These are phyloP conservation scores for Schrankia costaestrigalis DNA, from an alignment of 2,888 invertebrate species.

Conservation along the genomic window DNA sequence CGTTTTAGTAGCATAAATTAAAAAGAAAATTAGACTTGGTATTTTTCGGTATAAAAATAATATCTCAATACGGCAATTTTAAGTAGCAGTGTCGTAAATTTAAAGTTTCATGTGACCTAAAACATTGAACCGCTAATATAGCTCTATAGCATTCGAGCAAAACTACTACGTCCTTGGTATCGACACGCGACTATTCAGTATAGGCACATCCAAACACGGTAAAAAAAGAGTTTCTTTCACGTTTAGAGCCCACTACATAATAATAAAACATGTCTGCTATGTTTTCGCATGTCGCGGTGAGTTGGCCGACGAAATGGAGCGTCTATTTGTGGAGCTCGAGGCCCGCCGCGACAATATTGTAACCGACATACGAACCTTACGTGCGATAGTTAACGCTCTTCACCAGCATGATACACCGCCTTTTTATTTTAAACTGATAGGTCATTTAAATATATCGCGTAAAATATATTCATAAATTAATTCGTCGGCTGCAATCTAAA, in stretches of 20 bases:
- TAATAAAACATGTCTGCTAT: conserved; percentile 59
- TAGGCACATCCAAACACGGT: no score
- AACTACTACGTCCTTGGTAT: no score
- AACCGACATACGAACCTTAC: conserved; percentile 64
- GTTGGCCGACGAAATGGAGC: conserved; percentile 74
- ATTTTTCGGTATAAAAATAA: no score
- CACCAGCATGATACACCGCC: conserved; percentile 34
- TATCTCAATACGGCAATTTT: no score
- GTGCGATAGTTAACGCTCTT: conserved; percentile 47
- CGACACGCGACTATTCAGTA: no score
- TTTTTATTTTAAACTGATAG: conserved; percentile 35
- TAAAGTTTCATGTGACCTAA: no score
- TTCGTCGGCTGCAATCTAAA: conserved; percentile 28
- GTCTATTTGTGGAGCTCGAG: conserved; percentile 76
- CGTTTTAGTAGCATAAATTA: no score
- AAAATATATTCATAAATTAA: conserved; percentile 9
- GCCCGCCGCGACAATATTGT: conserved; percentile 76
- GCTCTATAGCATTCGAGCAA: no score
- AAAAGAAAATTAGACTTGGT: no score
- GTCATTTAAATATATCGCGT: conserved; percentile 12
- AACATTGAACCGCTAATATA: no score
- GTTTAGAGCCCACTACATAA: conserved; percentile 52
- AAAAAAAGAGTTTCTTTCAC: conserved; percentile 30
- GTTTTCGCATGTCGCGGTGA: conserved; percentile 71
- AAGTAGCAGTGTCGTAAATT: no score